These are phyloP conservation scores for Latrodectus elegans DNA, from an alignment of 2,888 invertebrate genomes.

Conservation along the genomic window DNA sequence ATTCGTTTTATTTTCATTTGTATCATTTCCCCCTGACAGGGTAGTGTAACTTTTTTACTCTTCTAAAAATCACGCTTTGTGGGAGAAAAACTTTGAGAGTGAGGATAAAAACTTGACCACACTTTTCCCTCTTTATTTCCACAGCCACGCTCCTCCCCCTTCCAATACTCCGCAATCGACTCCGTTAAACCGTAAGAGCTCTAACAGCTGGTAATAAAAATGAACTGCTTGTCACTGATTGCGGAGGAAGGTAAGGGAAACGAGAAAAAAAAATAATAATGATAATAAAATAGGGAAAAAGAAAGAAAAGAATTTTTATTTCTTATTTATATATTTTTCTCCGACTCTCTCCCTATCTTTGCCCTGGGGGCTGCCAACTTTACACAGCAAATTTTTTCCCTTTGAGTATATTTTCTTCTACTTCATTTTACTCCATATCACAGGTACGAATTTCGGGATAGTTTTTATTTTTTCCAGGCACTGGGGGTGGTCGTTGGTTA, in stretches of 20 bases:
- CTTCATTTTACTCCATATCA: conserved; percentile 35
- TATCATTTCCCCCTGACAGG: too few species aligned
- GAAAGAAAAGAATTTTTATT: conserved; percentile 42
- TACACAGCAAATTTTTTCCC: conserved; percentile 36
- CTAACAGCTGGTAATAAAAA: conserved; percentile 66
- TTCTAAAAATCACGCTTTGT: background rate
- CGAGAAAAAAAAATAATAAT: too few species aligned
- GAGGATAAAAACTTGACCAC: conserved; percentile 52
- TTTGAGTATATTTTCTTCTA: conserved; percentile 13
- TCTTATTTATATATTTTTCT: conserved; percentile 64
- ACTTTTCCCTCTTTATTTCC: conserved; percentile 17
- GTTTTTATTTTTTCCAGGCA: background rate
- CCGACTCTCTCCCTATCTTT: conserved; percentile 25
- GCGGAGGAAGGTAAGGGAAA: conserved; percentile 13
- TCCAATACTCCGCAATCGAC: conserved; percentile 21
- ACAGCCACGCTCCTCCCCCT: background rate
- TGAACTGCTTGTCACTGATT: conserved; percentile 67
- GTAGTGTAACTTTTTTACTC: too few species aligned
- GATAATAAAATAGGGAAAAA: background rate
- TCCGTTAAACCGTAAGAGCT: conserved; percentile 55
- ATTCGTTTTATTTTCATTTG: too few species aligned
- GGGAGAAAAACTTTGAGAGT: background rate
- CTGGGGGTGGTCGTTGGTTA: background rate
- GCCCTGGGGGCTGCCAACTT: conserved; percentile 58
- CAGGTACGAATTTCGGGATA: conserved; percentile 30